Evolutionary conservation across 1,140 invertebrate genomes (phyloP), one percentile per base, ranked within the genome.

Genomic region (Luehdorfia chinensis): DNA sequence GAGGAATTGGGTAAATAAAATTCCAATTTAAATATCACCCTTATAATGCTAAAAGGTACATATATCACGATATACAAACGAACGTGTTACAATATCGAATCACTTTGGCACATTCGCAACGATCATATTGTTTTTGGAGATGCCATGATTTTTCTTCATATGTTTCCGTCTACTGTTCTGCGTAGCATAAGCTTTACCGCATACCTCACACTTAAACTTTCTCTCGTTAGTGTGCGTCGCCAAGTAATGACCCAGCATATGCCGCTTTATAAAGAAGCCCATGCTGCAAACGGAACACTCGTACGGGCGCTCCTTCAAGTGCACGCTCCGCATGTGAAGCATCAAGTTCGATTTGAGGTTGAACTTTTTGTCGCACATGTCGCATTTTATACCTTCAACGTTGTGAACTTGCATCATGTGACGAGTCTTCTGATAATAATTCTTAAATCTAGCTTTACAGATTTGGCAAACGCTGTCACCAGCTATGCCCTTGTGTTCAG

Each of bases 321-420:
- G 83, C 1, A 81, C 77, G 23, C 73, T 80, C 1, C 83, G 59
- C 70, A 84, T 79, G 15, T 86, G 83, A 1, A 83, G 21, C 48
- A 75, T 65, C n/a, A 86, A 44, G 52, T 83, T 81, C 0, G 79
- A 83, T 32, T 81, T 81, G 5, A 81, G 36, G 57, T 78, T 76
- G 18, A 86, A 86, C 23, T 65, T 75, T 43, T 79, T 84, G 1
- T 84, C 81, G 16, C 81, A 86, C 32, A 71, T 57, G 25, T 81
- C 71, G 46, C 81, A 86, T 27, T 84, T 80, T 1, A 84, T 73
- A 0, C 75, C 72, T 36, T 84, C 79, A 0, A 68, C 73, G 45
- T 86, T 80, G 27, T 86, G 79, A 1, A 75, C 68, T 45, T 78
- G 75, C 9, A 72, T 72, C 81, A 86, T 86, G 31, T 86, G 83